Evolutionary conservation across 2,113 vertebrate species (phyloP), one percentile per base, ranked within the genome.

Genomic region (Enhydra lutris): DNA sequence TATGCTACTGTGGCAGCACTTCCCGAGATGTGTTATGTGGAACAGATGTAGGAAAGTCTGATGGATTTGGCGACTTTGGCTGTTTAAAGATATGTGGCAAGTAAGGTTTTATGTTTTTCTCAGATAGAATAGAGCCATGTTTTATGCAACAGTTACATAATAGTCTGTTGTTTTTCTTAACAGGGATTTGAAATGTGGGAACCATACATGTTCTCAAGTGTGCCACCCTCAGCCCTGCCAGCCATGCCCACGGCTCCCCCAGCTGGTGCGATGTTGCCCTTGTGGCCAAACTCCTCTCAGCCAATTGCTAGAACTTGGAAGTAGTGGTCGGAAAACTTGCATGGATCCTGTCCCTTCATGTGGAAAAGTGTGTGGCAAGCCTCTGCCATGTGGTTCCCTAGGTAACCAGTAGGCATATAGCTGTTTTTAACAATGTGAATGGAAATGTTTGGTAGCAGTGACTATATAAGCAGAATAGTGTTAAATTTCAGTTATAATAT

Each of bases 311-410:
- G 99, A 99, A 88, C 98, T 99, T 85, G 99, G 99, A 92, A 99
- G 99, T 94, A 90, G 98, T 8, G 99, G 99, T 95, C 99, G 99
- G 86, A 98, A 98, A 93, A 95, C 98, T 92, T 99, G 99, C 98
- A 99, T 99, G 13, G 99, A 99, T 95, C 99, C 99, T 73, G 99
- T 99, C 86, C 99, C 99, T 4, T 99, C 99, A 0, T 99, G 99
- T 96, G 99, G 99, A 90, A 99, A 99, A 99, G 99, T 99, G 1
- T 99, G 99, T 97, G 99, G 99, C 98, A 99, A 99, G 94, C 99
- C 99, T 29, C 98, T 99, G 89, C 98, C 99, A 81, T 99, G 99
- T 89, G 99, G 99, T 86, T 99, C 99, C 87, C 98, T 98, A 82
- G 99, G 99, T 99, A 99, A 99, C 97, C 78, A 84, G 13, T 93